Evolutionary conservation across 35 echinoderm and acorn worm genomes (phyloP), one percentile per base, ranked within the genome.

Genomic region (Heliocidaris tuberculata): DNA sequence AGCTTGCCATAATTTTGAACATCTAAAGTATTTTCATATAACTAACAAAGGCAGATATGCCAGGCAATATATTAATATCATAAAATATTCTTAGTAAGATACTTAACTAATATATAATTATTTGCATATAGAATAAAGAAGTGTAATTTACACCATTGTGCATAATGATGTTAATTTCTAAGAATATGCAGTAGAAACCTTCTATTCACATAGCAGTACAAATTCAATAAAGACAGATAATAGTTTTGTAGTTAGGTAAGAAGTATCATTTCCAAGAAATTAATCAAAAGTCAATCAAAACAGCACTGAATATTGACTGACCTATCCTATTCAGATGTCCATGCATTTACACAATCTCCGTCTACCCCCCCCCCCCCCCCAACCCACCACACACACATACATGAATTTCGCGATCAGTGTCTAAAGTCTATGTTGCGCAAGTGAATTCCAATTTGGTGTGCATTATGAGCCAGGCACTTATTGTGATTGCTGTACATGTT

Each of bases 151-250:
- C 65, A 78, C 65, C 27, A 78, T n/a, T 78, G 21, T 78, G 65
- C 65, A 78, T 78, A 78, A 78, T 78, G 52, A 56, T 56, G 52
- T 56, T 10, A 56, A 56, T 56, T 10, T 78, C 65, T 78, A 70
- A n/a, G 65, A 78, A 78, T 24, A 78, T 27, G 27, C 65, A 78
- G 65, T 78, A 78, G 65, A 78, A 78, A 78, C 65, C 65, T 78
- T 78, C 65, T 78, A 78, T 78, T 78, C 65, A 78, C 65, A 78
- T 78, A 78, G 65, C 65, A 78, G 65, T 78, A 78, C 7, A 78
- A 78, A 78, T 78, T 78, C 65, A 78, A 78, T 78, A 21, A 78
- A 78, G 65, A 78, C 27, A 27, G 15, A 24, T 27, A 27, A 27
- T 7, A 78, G 21, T 11, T 19, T 78, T 19, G n/a, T 2, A 27